Evolutionary conservation across 1,140 invertebrate species (phyloP).

Genomic region (Brachionus rubens): DNA sequence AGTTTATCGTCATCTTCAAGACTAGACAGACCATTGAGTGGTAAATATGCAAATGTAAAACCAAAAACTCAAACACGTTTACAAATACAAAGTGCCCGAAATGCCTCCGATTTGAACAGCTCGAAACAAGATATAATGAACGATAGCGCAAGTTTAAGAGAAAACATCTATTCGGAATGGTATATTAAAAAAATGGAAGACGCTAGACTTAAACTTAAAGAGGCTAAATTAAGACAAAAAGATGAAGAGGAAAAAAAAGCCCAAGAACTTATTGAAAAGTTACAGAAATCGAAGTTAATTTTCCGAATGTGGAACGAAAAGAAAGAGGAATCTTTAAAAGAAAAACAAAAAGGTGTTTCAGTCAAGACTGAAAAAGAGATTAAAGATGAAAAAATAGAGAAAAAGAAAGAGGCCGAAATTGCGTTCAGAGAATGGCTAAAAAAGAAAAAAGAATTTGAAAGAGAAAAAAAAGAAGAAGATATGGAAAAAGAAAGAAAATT

Average conservation of each 20-base stretch:
- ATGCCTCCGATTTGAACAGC: not conserved
- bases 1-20: constrained; percentile 3
- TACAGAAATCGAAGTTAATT: constrained; percentile 31
- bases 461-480: constrained; percentile 37
- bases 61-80: constrained; percentile 41
- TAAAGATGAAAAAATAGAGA: constrained; percentile 17
- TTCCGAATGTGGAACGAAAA: constrained; percentile 41
- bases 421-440: constrained; percentile 6
- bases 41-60: constrained; percentile 30
- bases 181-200: constrained; percentile 39
- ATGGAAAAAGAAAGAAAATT: not conserved
- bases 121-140: constrained; percentile 38
- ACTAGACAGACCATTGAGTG: not conserved
- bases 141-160: constrained; percentile 19
- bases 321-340: not conserved
- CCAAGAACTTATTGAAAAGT: constrained; percentile 24
- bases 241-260: constrained; percentile 37
- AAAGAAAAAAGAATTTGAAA: constrained; percentile 20
- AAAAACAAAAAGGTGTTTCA: not conserved
- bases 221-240: constrained; percentile 11
- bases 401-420: constrained; percentile 37
- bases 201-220: constrained; percentile 3
- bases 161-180: constrained; percentile 30
- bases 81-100: constrained; percentile 21
- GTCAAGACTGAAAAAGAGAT: constrained; percentile 19